These are phyloP conservation scores for Lagenorhynchus albirostris DNA, from an alignment of 2,113 vertebrate species.

Conservation along the genomic window DNA sequence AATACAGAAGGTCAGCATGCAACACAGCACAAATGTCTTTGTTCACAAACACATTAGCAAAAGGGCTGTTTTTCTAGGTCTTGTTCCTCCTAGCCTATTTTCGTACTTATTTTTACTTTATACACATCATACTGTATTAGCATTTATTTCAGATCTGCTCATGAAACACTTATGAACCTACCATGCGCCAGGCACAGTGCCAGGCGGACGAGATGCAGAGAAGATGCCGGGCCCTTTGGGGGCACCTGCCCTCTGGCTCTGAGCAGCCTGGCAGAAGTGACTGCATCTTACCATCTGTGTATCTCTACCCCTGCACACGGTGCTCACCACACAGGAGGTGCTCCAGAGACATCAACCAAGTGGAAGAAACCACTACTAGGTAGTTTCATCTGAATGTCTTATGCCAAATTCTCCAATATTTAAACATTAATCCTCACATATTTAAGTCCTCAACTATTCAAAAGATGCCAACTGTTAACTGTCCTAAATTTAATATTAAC, in stretches of 20 bases:
- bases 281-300: too few species aligned
- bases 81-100: neutral
- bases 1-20: constrained; percentile 84
- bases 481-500: neutral
- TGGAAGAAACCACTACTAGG: neutral
- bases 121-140: neutral
- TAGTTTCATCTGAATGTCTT: neutral
- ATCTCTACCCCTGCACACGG: too few species aligned
- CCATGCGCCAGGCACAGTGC: neutral
- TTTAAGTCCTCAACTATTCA: constrained; percentile 12
- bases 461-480: neutral
- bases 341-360: neutral
- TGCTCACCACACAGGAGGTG: neutral
- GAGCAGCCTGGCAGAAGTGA: neutral
- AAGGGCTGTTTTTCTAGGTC: neutral
- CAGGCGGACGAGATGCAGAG: neutral
- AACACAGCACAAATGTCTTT: constrained; percentile 68
- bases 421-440: neutral
- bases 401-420: neutral
- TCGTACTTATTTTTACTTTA: neutral
- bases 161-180: neutral
- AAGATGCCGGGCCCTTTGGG: neutral
- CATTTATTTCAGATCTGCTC: neutral
- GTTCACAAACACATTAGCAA: constrained; percentile 74
- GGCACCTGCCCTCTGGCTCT: neutral